Evolutionary conservation across 2,888 invertebrate genomes (phyloP).

Genomic region (Apodemia zela): DNA sequence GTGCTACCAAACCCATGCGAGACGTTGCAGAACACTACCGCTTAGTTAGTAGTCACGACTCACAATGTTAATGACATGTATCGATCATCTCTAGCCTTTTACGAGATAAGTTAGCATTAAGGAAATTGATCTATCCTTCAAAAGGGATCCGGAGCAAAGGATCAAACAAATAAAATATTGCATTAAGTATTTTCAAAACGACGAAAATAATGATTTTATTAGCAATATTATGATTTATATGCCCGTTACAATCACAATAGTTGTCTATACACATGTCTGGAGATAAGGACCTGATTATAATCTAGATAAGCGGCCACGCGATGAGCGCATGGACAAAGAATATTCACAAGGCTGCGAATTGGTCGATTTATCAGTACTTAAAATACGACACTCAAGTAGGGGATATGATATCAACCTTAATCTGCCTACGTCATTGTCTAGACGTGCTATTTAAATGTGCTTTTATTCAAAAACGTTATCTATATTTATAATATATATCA

Average conservation of each 20-base stretch:
- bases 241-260: constrained; percentile 17
- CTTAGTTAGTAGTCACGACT: too few species aligned
- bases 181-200: too few species aligned
- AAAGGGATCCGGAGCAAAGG: too few species aligned
- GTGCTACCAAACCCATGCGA: too few species aligned
- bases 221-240: background rate
- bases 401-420: constrained; percentile 2
- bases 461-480: background rate
- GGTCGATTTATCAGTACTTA: constrained; percentile 11
- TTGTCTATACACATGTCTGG: constrained; percentile 45
- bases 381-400: constrained; percentile 6
- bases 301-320: constrained; percentile 49
- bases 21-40: too few species aligned
- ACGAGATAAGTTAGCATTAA: too few species aligned
- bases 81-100: too few species aligned
- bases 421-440: constrained; percentile 3
- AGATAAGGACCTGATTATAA: constrained; percentile 47
- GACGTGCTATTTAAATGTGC: background rate
- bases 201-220: too few species aligned
- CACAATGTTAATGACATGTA: too few species aligned
- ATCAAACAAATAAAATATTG: too few species aligned
- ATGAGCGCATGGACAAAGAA: constrained; percentile 37
- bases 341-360: constrained; percentile 19
- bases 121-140: too few species aligned
- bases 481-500: background rate